These are phyloP conservation scores for Gymnodraco acuticeps DNA, from an alignment of 2,797 vertebrate species.

Conservation along the genomic window DNA sequence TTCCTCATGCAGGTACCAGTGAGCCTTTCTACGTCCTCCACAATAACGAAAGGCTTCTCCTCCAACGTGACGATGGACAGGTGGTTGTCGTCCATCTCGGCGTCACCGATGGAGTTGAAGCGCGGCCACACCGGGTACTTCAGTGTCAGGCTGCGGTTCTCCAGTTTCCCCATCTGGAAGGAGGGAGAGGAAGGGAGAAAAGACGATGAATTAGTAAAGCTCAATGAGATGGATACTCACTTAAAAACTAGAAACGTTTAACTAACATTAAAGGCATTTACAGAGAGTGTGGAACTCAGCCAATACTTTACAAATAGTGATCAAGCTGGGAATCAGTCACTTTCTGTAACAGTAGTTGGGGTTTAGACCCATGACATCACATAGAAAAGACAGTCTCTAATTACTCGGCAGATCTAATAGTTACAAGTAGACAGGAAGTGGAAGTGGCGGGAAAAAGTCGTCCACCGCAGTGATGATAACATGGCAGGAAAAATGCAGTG, in stretches of 20 bases:
- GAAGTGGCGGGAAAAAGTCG: slow-evolving; percentile 5
- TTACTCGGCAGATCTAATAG: slow-evolving; percentile 8
- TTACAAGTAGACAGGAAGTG: slow-evolving; percentile 21
- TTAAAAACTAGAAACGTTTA: background rate
- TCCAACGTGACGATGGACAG: slow-evolving; percentile 98
- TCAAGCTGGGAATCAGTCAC: slow-evolving; percentile 17
- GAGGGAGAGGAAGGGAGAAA: slow-evolving; percentile 18
- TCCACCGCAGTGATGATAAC: slow-evolving; percentile 26
- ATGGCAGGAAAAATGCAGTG: slow-evolving; percentile 29
- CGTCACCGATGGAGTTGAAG: slow-evolving; percentile 94
- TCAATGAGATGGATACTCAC: background rate
- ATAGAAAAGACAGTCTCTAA: slow-evolving; percentile 18
- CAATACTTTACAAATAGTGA: slow-evolving; percentile 20
- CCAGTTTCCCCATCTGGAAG: slow-evolving; percentile 95
- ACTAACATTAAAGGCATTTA: slow-evolving; percentile 24
- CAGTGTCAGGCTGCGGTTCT: slow-evolving; percentile 93
- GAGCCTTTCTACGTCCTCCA: slow-evolving; percentile 96
- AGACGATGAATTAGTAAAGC: slow-evolving; percentile 8
- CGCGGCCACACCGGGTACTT: slow-evolving; percentile 97
- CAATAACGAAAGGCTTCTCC: slow-evolving; percentile 97
- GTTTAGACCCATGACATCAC: slow-evolving; percentile 17
- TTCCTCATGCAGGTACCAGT: slow-evolving; percentile 97
- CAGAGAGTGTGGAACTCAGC: slow-evolving; percentile 20
- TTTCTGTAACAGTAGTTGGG: background rate
- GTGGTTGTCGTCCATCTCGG: slow-evolving; percentile 95